These are phyloP conservation scores for Chrysopa pallens DNA, from an alignment of 1,140 invertebrate species.

Conservation along the genomic window DNA sequence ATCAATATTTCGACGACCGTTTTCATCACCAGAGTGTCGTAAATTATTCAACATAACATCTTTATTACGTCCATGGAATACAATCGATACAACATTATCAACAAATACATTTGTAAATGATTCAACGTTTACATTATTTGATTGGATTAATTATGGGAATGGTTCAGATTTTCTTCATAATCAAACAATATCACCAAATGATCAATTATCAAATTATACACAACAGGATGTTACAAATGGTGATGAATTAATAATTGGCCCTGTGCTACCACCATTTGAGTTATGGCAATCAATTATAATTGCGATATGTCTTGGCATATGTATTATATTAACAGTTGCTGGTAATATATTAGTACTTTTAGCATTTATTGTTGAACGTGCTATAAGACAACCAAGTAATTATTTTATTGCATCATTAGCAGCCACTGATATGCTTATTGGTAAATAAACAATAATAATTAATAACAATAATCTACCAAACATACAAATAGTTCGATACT, in stretches of 20 bases:
- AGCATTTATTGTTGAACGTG: constrained; percentile 91
- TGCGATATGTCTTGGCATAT: constrained; percentile 71
- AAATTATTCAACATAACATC: constrained; percentile 27
- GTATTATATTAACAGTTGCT: constrained; percentile 84
- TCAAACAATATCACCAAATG: constrained; percentile 1
- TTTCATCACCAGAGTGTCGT: constrained; percentile 37
- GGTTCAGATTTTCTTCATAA: neutral
- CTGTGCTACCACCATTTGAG: constrained; percentile 65
- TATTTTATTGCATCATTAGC: constrained; percentile 99
- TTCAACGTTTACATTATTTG: constrained; percentile 2
- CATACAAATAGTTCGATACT: no score
- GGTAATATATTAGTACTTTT: constrained; percentile 85
- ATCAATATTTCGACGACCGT: constrained; percentile 37
- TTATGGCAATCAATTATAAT: constrained; percentile 83
- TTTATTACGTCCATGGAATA: constrained; percentile 9
- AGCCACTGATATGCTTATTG: no score
- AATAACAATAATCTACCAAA: no score
- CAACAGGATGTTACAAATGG: neutral
- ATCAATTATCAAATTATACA: no score
- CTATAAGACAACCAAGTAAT: constrained; percentile 95
- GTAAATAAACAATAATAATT: no score
- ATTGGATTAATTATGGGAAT: neutral
- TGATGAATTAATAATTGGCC: constrained; percentile 20
- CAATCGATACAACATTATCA: no score
- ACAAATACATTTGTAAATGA: constrained; percentile 3